These are phyloP conservation scores for Dryoscopus gambensis DNA, from an alignment of 2,113 vertebrate genomes.

Conservation along the genomic window DNA sequence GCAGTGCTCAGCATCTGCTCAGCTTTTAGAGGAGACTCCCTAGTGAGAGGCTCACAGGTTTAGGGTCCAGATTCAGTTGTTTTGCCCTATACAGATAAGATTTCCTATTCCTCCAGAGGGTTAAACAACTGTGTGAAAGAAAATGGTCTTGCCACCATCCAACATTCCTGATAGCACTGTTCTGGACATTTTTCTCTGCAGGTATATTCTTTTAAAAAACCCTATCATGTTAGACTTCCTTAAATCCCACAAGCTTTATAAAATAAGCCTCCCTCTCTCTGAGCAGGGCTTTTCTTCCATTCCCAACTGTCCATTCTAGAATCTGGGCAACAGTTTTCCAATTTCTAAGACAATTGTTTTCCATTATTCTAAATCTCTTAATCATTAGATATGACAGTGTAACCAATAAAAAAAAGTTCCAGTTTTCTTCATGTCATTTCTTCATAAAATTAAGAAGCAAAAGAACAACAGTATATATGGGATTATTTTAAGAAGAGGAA, in stretches of 20 bases:
- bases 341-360: background rate
- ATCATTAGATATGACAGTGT: background rate
- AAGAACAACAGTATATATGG: background rate
- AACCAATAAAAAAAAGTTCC: background rate
- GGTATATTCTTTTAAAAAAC: background rate
- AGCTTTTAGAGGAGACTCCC: background rate
- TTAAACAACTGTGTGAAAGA: background rate
- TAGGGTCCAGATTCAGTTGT: background rate
- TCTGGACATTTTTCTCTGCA: background rate
- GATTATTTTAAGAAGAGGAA: background rate
- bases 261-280: background rate
- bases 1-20: background rate
- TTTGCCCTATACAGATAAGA: background rate
- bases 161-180: background rate
- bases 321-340: background rate
- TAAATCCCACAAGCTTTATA: background rate
- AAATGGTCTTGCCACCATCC: background rate
- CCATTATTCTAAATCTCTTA: background rate
- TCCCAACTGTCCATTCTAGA: background rate
- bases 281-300: background rate
- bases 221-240: background rate
- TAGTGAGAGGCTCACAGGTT: background rate
- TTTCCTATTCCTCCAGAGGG: background rate
- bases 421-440: background rate
- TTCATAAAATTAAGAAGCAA: background rate